phyloP scores from a whole-genome alignment of 2,888 invertebrate genomes.

The Trissonchulus sp. region DNA sequence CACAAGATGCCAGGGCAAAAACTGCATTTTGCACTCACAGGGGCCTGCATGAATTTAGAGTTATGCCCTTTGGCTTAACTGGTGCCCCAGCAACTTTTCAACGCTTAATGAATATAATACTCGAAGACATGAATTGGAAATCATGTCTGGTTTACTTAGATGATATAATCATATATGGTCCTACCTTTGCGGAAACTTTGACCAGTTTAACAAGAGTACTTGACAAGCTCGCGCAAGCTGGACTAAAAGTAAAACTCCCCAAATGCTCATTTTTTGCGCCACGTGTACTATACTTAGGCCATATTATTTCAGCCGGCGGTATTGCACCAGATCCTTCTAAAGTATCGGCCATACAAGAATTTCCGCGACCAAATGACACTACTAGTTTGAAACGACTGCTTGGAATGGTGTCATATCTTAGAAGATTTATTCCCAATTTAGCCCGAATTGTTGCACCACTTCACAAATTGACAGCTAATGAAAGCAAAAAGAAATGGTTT shows the following conservation, averaged over 20 bases:
- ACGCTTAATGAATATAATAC: not conserved
- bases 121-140: not conserved
- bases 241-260: not conserved
- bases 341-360: not conserved
- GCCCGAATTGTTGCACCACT: too few species aligned
- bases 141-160: not conserved
- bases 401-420: too few species aligned
- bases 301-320: not conserved
- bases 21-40: too few species aligned
- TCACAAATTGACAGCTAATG: too few species aligned
- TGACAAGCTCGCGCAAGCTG: not conserved
- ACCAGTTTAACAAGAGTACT: not conserved
- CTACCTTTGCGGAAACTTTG: not conserved
- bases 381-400: not conserved
- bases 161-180: not conserved
- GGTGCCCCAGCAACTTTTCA: not conserved
- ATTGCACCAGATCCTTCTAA: not conserved
- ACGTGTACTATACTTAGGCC: not conserved
- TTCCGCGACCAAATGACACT: not conserved
- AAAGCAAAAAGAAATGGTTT: too few species aligned
- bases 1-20: too few species aligned
- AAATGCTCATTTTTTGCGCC: not conserved
- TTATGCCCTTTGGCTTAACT: not conserved
- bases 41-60: too few species aligned
- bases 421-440: too few species aligned